Conservation (phyloP, 2,888 invertebrate species). For the Himalopsyche tibetana region DNA sequence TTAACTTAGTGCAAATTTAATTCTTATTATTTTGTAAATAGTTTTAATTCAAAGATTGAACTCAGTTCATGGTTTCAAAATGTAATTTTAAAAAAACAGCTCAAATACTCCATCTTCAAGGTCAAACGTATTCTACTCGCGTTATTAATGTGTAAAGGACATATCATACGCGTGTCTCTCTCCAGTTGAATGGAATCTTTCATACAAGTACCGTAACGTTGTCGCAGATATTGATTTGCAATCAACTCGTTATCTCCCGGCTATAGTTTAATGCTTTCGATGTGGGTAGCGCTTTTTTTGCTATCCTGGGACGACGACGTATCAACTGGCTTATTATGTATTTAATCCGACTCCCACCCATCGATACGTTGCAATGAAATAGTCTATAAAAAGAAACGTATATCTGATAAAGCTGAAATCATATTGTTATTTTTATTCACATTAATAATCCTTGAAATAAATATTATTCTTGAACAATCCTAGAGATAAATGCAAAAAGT, state of each 20-base stretch:
- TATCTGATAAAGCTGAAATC: not conserved
- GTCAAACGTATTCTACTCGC: not conserved
- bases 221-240: conserved; percentile 43
- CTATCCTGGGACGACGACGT: not conserved
- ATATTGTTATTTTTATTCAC: not conserved
- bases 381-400: not conserved
- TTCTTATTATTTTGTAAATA: too few relatives aligned
- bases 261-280: conserved; percentile 43
- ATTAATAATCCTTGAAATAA: too few relatives aligned
- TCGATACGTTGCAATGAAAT: conserved; percentile 20
- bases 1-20: too few relatives aligned
- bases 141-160: not conserved
- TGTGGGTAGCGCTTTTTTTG: conserved; percentile 39
- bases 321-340: conserved; percentile 38
- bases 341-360: not conserved
- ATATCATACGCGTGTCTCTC: not conserved
- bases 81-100: too few relatives aligned
- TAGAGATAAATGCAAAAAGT: too few relatives aligned
- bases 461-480: too few relatives aligned
- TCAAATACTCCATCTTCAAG: not conserved
- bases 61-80: too few relatives aligned
- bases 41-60: too few relatives aligned
- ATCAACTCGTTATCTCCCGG: conserved; percentile 43
- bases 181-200: conserved; percentile 27
- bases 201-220: conserved; percentile 32